Conservation (phyloP, 2,888 invertebrate species). For the Abrostola triplasia region DNA sequence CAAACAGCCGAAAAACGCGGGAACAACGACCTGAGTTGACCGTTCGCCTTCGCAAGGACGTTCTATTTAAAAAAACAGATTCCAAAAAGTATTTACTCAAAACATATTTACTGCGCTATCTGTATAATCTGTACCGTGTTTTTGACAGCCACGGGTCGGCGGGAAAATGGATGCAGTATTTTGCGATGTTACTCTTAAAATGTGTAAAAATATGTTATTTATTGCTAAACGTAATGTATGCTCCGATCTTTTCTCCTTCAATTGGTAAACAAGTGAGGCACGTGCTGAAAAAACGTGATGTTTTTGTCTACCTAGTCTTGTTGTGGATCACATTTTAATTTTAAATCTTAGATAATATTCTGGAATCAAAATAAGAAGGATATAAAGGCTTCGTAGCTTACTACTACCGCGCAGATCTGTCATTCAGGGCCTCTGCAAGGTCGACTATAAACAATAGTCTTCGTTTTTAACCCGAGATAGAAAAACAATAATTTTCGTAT, state of each 20-base stretch:
- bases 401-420: too few relatives aligned
- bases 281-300: constrained; percentile 13
- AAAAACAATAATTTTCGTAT: too few relatives aligned
- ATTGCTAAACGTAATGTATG: neutral
- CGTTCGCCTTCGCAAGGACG: constrained; percentile 69
- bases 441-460: too few relatives aligned
- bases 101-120: constrained; percentile 17
- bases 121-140: constrained; percentile 14
- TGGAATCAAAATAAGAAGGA: too few relatives aligned
- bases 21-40: constrained; percentile 62
- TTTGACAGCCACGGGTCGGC: constrained; percentile 21
- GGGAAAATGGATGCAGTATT: constrained; percentile 15
- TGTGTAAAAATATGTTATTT: constrained; percentile 18
- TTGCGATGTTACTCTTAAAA: constrained; percentile 1
- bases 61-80: constrained; percentile 63
- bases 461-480: too few relatives aligned
- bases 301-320: neutral
- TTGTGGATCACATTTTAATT: neutral
- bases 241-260: constrained; percentile 15
- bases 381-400: too few relatives aligned
- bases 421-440: too few relatives aligned
- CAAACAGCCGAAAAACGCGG: constrained; percentile 58
- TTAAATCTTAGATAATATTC: neutral
- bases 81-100: constrained; percentile 41
- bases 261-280: constrained; percentile 16